Percentiles rank a stretch among this genome's conserved stretches.
Conservation (phyloP, 2,888 invertebrate genomes). For the Cheilosia impressa region DNA sequence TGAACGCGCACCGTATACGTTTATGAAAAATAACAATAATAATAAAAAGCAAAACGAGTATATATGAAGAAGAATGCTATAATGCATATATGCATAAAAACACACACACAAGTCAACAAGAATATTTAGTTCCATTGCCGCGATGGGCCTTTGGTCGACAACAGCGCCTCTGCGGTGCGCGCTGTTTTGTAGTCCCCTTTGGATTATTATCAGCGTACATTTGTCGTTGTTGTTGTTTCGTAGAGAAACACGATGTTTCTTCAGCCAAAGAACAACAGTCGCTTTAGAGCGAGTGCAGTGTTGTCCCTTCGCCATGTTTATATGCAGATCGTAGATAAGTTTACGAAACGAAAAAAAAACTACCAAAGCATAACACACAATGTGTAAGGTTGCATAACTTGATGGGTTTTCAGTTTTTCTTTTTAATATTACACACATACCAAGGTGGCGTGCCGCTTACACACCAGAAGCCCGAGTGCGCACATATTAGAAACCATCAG, state of each 20-base stretch:
- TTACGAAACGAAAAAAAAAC: constrained; percentile 14
- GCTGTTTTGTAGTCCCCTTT: constrained; percentile 38
- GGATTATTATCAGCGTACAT: constrained; percentile 43
- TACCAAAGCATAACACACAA: constrained; percentile 4
- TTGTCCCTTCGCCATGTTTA: constrained; percentile 44
- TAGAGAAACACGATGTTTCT: constrained; percentile 21
- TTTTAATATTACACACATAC: constrained; percentile 48
- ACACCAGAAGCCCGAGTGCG: constrained; percentile 19
- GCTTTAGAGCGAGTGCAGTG: constrained; percentile 59
- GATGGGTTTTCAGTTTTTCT: constrained; percentile 59
- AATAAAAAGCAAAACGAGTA: constrained; percentile 2
- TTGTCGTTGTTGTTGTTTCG: constrained; percentile 31
- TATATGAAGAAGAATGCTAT: constrained; percentile 10
- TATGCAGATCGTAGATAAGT: constrained; percentile 32
- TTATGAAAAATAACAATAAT: constrained; percentile 55
- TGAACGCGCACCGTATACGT: constrained; percentile 54
- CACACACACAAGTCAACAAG: constrained; percentile 34
- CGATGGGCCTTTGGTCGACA: constrained; percentile 36
- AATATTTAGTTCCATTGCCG: constrained; percentile 38
- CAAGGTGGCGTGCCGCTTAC: constrained; percentile 13
- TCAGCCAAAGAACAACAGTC: constrained; percentile 34
- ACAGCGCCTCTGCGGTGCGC: constrained; percentile 2
- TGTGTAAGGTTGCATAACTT: constrained; percentile 68
- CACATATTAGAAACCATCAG: constrained; percentile 14
- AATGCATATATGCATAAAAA: constrained; percentile 1